Conservation (phyloP, 2,113 vertebrate genomes). For the Chaetops frenatus region DNA sequence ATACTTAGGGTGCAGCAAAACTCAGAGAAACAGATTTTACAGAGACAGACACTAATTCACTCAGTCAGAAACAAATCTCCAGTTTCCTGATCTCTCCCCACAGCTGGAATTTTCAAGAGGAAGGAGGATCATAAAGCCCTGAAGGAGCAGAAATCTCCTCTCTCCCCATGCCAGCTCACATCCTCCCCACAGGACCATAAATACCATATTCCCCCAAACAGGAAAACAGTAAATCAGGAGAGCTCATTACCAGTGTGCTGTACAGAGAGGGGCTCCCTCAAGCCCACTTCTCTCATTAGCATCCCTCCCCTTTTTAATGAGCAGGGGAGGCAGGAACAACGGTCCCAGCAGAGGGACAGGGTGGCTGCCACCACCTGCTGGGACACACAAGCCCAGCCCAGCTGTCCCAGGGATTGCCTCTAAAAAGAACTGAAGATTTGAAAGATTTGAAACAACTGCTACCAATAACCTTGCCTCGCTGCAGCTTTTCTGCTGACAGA, state of each 20-base stretch:
- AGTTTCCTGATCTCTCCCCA: slow-evolving; percentile 29
- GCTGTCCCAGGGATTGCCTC: neutral
- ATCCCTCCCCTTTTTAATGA: neutral
- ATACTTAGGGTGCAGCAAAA: slow-evolving; percentile 12
- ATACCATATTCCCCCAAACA: neutral
- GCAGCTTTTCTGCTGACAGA: neutral
- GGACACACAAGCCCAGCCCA: neutral
- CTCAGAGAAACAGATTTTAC: neutral
- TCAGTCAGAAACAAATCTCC: slow-evolving; percentile 36
- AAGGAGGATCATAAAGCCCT: neutral
- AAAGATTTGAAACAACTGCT: neutral
- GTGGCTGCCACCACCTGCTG: neutral
- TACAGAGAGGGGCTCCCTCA: neutral
- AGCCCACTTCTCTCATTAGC: neutral
- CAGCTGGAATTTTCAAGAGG: slow-evolving; percentile 37
- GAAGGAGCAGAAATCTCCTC: slow-evolving; percentile 32
- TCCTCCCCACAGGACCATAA: slow-evolving; percentile 10
- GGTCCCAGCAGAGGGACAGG: neutral
- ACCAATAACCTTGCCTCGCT: neutral
- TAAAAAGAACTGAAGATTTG: neutral
- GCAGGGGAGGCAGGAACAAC: accelerated
- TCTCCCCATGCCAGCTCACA: slow-evolving; percentile 29
- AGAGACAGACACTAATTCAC: slow-evolving; percentile 7
- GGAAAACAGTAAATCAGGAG: neutral
- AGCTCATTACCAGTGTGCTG: slow-evolving; percentile 3